Conservation (phyloP, 1,140 invertebrate species). For the Diachasma alloeum region DNA sequence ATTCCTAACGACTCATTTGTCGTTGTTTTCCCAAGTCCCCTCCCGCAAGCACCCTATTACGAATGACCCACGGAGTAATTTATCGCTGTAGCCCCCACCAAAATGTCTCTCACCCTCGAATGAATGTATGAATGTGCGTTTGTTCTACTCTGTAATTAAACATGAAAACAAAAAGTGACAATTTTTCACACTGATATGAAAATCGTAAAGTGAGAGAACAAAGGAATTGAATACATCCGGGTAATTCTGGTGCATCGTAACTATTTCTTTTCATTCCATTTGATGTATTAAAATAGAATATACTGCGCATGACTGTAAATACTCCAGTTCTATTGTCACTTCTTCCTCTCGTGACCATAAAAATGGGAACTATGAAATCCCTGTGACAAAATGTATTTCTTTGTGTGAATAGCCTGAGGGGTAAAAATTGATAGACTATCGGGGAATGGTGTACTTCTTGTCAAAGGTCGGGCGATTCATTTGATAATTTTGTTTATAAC, state of each 20-base stretch:
- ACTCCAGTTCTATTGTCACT: not conserved
- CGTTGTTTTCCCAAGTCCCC: not conserved
- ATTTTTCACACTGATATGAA: conserved; percentile 10
- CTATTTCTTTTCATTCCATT: not conserved
- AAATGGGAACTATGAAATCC: not conserved
- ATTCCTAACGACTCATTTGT: not conserved
- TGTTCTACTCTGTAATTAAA: conserved; percentile 31
- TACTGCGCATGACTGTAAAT: not conserved
- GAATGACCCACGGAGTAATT: conserved; percentile 35
- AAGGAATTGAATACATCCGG: conserved; percentile 24
- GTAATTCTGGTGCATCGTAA: not conserved
- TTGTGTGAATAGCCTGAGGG: no score
- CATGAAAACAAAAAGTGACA: conserved; percentile 21
- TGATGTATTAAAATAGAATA: not conserved
- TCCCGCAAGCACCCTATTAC: not conserved
- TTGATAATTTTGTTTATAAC: no score
- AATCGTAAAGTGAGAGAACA: conserved; percentile 29
- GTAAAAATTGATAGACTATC: no score
- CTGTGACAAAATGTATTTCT: no score
- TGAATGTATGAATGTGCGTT: conserved; percentile 23
- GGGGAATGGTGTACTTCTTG: no score
- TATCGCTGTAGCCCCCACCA: conserved; percentile 30
- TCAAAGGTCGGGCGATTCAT: no score
- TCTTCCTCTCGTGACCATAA: not conserved
- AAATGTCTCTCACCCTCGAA: conserved; percentile 30